Evolutionary conservation across 2,888 invertebrate species (phyloP).

Genomic region (Timema cristinae): DNA sequence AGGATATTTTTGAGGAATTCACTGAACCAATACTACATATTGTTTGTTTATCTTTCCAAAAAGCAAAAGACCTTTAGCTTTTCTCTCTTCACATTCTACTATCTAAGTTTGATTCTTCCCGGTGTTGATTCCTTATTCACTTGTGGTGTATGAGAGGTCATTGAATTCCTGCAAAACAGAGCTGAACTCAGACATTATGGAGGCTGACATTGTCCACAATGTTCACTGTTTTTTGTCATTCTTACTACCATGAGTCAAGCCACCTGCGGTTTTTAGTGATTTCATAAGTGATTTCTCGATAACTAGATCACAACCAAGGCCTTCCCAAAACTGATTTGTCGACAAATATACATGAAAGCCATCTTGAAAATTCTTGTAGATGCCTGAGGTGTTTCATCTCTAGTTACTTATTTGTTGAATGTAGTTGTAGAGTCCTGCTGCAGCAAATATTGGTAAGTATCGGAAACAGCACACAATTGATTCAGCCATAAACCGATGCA

Average conservation of each 20-base stretch:
- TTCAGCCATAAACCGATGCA: not conserved
- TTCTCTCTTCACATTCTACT: no score
- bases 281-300: not conserved
- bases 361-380: no score
- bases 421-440: constrained; percentile 3
- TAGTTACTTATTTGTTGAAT: not conserved
- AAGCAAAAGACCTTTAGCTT: no score
- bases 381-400: not conserved
- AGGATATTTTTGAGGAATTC: no score
- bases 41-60: no score
- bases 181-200: constrained; percentile 7
- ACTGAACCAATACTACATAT: no score
- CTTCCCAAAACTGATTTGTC: constrained; percentile 4
- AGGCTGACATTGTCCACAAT: constrained; percentile 11
- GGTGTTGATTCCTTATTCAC: constrained; percentile 15
- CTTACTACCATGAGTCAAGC: constrained; percentile 9
- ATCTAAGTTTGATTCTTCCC: not conserved
- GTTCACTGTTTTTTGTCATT: not conserved
- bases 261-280: not conserved
- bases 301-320: not conserved
- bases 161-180: not conserved
- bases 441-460: not conserved
- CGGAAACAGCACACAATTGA: not conserved
- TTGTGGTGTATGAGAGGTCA: not conserved
- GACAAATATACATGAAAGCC: not conserved